phyloP scores from a whole-genome alignment of 2,797 vertebrate genomes.

The Chelon auratus region DNA sequence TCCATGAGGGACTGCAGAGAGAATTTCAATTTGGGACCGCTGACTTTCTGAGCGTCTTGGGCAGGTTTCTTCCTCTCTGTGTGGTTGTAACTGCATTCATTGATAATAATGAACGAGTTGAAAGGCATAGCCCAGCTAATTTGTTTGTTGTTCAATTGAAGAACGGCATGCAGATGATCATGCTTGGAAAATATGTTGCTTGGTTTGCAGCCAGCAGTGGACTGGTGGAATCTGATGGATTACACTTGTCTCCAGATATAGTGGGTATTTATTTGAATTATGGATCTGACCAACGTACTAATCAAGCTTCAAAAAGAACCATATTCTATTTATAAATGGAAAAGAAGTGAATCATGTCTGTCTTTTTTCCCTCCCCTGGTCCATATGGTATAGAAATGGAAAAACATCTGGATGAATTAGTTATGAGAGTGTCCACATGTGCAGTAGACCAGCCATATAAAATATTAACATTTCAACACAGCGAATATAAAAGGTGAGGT shows the following conservation, averaged over 20 bases:
- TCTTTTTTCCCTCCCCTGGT: conserved; percentile 8
- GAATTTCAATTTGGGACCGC: conserved; percentile 45
- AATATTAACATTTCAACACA: conserved; percentile 76
- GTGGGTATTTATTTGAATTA: conserved; percentile 43
- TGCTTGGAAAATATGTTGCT: conserved; percentile 38
- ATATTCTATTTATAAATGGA: conserved; percentile 18
- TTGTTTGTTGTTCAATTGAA: conserved; percentile 62
- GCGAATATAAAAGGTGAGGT: conserved; percentile 56
- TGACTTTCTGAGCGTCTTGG: conserved; percentile 47
- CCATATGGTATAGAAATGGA: conserved; percentile 27
- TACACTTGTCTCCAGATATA: conserved; percentile 23
- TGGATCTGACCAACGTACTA: conserved; percentile 27
- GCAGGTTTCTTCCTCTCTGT: conserved; percentile 32
- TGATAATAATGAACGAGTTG: conserved; percentile 46
- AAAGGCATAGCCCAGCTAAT: conserved; percentile 57
- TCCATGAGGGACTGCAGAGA: conserved; percentile 25
- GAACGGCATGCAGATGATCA: conserved; percentile 46
- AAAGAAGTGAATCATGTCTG: conserved; percentile 39
- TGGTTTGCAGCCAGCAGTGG: conserved; percentile 43
- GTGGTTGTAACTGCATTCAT: conserved; percentile 39
- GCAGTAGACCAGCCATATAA: conserved; percentile 60
- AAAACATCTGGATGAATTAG: conserved; percentile 72
- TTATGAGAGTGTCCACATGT: conserved; percentile 73
- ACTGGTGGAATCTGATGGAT: conserved; percentile 44
- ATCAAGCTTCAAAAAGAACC: conserved; percentile 11